Evolutionary conservation across 1,140 invertebrate genomes (phyloP).

Genomic region (Drosophila takahashii): DNA sequence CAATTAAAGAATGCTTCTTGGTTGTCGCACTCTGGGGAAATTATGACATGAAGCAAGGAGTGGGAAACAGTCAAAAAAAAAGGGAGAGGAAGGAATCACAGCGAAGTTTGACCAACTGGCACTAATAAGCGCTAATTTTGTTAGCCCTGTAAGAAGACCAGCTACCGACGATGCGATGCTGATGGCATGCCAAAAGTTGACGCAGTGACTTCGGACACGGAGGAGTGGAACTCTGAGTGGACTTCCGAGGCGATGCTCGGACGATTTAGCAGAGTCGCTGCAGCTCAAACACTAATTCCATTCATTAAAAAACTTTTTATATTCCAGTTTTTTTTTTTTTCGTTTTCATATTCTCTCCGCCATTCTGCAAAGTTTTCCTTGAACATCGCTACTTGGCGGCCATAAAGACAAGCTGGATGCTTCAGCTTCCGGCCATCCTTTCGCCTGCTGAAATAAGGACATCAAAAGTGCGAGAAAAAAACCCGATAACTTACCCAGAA

Average conservation of each 20-base stretch:
- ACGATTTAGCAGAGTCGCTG: conserved; percentile 79
- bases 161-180: conserved; percentile 32
- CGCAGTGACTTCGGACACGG: conserved; percentile 16
- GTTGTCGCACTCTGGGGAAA: conserved; percentile 61
- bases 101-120: conserved; percentile 73
- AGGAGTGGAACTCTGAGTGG: conserved; percentile 31
- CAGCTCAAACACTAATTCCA: conserved; percentile 80
- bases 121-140: conserved; percentile 82
- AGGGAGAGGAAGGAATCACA: conserved; percentile 47
- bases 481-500: conserved; percentile 63
- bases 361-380: conserved; percentile 36
- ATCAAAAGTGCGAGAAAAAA: conserved; percentile 35
- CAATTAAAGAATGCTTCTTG: conserved; percentile 64
- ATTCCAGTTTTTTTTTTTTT: conserved; percentile 66
- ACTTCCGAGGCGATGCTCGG: conserved; percentile 58
- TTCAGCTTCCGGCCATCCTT: conserved; percentile 30
- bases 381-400: conserved; percentile 52
- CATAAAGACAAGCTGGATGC: conserved; percentile 61
- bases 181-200: conserved; percentile 56
- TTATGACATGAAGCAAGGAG: conserved; percentile 42
- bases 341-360: conserved; percentile 34
- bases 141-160: conserved; percentile 56
- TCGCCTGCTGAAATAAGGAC: conserved; percentile 29
- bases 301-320: conserved; percentile 83
- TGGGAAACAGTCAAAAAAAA: conserved; percentile 38